Base-by-base conservation (phyloP, 64 coral and sea anemone genomes). In the Pocillopora verrucosa region DNA sequence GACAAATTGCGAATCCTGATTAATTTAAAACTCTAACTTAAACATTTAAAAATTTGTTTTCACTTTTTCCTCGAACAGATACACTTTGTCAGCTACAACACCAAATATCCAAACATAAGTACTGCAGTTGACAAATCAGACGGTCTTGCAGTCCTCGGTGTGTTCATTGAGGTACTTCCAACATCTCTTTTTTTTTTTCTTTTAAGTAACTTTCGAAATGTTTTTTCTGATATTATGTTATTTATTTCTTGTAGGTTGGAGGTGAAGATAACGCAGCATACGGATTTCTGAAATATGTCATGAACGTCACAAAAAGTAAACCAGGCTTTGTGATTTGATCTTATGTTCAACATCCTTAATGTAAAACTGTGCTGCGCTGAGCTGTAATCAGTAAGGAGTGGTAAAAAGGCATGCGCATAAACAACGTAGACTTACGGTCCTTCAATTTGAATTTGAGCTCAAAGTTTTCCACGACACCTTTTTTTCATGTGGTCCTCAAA, bases 81-180 rank as follows among this genome's bases (percentile, higher is more conserved):
- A 5, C 92, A 94, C 76, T 90, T 94, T 61, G 92, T 94, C 17
- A 77, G 80, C 89, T 91, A 67, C 78, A 94, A 94, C 76, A 80
- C 57, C 16, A 94, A 91, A 72, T 94, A 94, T 6, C 7, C 11
- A 17, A 76, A 77, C 67, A 1, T 94, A 2, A 0, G 0, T 26
- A 56, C 17, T 4, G 82, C 93, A 36, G 13, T 91, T 24, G 20
- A 38, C 10, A 3, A 74, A 1, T 0, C 30, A 3, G 93, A 94
- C 76, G 93, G 93, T 19, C 88, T 94, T 11, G 93, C 93, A 10
- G 93, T 94, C 19, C 82, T 94, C 60, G 93, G 93, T n/a, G 76
- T 94, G 56, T 91, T 94, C 16, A 87, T 91, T 34, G 34, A 91
- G 88, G 93, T 94, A 91, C 15, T 30, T 20, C 1, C 9, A 51